Conservation (phyloP, 2,888 invertebrate species). For the Eucera pruinosa region DNA sequence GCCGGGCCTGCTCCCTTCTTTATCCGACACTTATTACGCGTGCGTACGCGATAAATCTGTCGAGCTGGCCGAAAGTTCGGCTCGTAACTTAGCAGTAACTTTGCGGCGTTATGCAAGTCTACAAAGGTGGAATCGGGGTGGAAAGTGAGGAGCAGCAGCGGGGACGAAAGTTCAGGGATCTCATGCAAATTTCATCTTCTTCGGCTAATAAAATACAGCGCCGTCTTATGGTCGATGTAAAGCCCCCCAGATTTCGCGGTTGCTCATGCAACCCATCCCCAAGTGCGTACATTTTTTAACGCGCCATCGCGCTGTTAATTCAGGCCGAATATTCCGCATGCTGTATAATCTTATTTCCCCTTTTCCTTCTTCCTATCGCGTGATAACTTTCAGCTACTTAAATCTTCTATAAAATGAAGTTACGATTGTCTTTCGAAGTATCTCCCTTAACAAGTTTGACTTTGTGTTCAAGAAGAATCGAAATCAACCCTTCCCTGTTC, state of each 20-base stretch:
- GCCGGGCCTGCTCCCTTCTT: constrained; percentile 39
- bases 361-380: background rate
- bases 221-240: constrained; percentile 54
- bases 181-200: constrained; percentile 78
- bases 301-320: constrained; percentile 35
- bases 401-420: background rate
- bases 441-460: too few species aligned
- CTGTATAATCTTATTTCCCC: background rate
- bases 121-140: constrained; percentile 67
- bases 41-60: constrained; percentile 69
- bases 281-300: constrained; percentile 34
- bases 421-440: background rate
- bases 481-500: too few species aligned
- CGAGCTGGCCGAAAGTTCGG: constrained; percentile 59
- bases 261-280: background rate
- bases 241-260: constrained; percentile 40
- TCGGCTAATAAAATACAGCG: constrained; percentile 67
- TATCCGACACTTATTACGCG: constrained; percentile 54
- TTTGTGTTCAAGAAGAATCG: too few species aligned
- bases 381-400: background rate
- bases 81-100: constrained; percentile 65
- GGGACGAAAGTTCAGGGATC: constrained; percentile 71
- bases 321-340: constrained; percentile 11
- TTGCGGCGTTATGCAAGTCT: constrained; percentile 55
- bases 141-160: constrained; percentile 18